These are phyloP conservation scores for Acanthiza pusilla DNA, from an alignment of 2,797 vertebrate species.

Conservation along the genomic window DNA sequence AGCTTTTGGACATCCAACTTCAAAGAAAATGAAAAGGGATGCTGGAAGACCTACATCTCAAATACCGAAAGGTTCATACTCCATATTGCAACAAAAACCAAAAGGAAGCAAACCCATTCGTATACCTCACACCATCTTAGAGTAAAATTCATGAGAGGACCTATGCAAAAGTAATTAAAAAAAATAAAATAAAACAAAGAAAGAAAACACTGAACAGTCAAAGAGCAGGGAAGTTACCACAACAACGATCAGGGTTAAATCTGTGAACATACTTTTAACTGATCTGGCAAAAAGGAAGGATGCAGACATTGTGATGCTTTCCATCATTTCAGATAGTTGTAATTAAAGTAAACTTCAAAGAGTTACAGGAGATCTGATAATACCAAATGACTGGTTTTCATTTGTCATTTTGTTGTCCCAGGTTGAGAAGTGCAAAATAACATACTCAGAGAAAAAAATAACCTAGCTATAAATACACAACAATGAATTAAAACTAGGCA, in stretches of 20 bases:
- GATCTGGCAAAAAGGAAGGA: background rate
- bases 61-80: background rate
- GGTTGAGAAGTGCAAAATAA: background rate
- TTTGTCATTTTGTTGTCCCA: background rate
- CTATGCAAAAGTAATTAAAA: background rate
- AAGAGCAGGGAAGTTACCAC: background rate
- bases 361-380: slow-evolving; percentile 9
- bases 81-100: background rate
- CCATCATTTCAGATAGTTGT: background rate
- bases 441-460: background rate
- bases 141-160: background rate
- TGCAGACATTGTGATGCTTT: background rate
- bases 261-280: background rate
- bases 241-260: background rate
- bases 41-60: background rate
- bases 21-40: background rate
- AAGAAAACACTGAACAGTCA: background rate
- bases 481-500: background rate
- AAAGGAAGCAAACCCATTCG: background rate
- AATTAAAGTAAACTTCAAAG: slow-evolving; percentile 52
- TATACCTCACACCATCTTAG: background rate
- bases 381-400: background rate
- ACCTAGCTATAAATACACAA: background rate
- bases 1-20: slow-evolving; percentile 12
- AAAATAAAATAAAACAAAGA: background rate